Evolutionary conservation across 2,113 vertebrate genomes (phyloP), one percentile per base, ranked within the genome.

Genomic region (Thunnus thynnus): DNA sequence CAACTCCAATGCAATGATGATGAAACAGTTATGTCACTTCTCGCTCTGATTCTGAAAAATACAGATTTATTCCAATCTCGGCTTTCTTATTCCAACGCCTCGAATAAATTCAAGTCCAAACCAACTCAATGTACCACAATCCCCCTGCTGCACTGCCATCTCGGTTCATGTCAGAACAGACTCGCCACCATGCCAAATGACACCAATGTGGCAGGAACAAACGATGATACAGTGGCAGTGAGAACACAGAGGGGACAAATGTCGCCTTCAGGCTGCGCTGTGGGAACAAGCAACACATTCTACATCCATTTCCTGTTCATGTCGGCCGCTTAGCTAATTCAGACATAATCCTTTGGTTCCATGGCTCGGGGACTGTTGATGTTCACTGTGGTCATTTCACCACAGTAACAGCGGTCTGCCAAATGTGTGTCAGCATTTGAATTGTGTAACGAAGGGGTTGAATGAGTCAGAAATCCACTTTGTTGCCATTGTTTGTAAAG

Each of bases 231-330:
- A 27, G 71, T 32, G 48, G 30, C 54, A 50, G 80, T 27, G 69
- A 78, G 84, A 81, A 78, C 77, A 78, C 80, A 75, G 74, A 81
- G 2, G 73, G 69, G 74, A 84, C 70, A 52, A 74, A 30, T 61
- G 70, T 76, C 41, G n/a, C 74, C 81, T 81, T 55, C 64, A 14
- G 76, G 80, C 76, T 7, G 2, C 5, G 44, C 82, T 10, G 22
- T 2, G 30, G 67, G 75, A 79, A 64, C 74, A 65, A 76, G 69
- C 72, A n/a, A 82, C 71, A 56, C 82, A 55, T 76, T 80, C 16
- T 8, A 27, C 72, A 68, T 55, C 54, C 44, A 54, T 27, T 58
- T 68, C 63, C 17, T 58, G 58, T 65, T 79, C 52, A 12, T 61
- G 32, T 66, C n/a, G 2, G 18, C 27, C 55, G 30, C 52, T 66